Conservation (phyloP, 2,888 invertebrate species). For the Tinea pellionella region DNA sequence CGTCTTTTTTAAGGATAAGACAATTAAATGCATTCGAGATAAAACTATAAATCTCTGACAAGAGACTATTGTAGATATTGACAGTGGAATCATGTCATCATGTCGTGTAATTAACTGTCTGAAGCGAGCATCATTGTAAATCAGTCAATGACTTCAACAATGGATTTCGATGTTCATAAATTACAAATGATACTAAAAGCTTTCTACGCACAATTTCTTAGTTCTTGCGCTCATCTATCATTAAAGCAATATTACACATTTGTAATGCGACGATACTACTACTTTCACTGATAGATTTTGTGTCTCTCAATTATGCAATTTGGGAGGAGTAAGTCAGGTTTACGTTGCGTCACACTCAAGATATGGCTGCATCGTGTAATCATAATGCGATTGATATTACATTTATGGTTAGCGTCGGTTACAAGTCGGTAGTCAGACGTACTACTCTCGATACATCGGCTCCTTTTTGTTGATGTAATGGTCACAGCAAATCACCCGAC, state of each 20-base stretch:
- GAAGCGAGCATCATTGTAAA: slow-evolving; percentile 36
- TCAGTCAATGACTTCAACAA: slow-evolving; percentile 43
- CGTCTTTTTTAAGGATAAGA: slow-evolving; percentile 3
- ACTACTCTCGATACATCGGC: background rate
- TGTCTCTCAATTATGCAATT: slow-evolving; percentile 49
- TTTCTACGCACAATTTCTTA: slow-evolving; percentile 34
- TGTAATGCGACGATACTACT: slow-evolving; percentile 47
- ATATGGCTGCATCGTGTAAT: slow-evolving; percentile 11
- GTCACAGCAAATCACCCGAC: background rate
- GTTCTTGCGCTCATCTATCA: slow-evolving; percentile 38
- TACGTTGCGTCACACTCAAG: background rate
- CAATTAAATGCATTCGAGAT: background rate
- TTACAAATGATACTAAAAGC: slow-evolving; percentile 44
- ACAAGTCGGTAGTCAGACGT: slow-evolving; percentile 1
- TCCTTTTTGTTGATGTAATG: background rate
- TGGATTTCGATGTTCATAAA: slow-evolving; percentile 44
- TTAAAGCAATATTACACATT: slow-evolving; percentile 42
- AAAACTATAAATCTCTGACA: slow-evolving; percentile 12
- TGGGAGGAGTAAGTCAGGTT: slow-evolving; percentile 19
- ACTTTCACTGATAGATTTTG: slow-evolving; percentile 58
- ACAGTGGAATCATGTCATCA: slow-evolving; percentile 8
- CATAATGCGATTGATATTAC: slow-evolving; percentile 13
- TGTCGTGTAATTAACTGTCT: slow-evolving; percentile 12
- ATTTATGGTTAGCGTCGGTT: slow-evolving; percentile 8
- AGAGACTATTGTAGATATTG: slow-evolving; percentile 12